These are phyloP conservation scores for Lagocephalus sceleratus DNA, from an alignment of 2,797 vertebrate species.

Conservation along the genomic window DNA sequence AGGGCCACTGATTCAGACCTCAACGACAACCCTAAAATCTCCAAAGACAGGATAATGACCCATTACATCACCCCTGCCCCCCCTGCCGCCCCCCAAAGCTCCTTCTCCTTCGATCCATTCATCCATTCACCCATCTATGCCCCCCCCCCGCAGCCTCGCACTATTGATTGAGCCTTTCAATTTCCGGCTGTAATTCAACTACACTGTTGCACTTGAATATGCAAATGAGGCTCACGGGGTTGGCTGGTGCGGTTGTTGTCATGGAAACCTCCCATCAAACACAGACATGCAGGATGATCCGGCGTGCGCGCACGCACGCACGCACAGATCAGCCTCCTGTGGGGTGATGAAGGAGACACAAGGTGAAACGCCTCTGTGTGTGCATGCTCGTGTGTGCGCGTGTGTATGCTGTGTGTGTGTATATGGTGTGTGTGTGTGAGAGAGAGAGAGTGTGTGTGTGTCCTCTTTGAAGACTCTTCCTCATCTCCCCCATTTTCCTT, in stretches of 20 bases:
- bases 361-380: conserved; percentile 46
- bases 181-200: conserved; percentile 71
- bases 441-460: conserved; percentile 2
- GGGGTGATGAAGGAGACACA: conserved; percentile 54
- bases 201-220: conserved; percentile 75
- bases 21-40: conserved; percentile 21
- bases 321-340: conserved; percentile 24
- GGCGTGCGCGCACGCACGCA: conserved; percentile 2
- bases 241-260: conserved; percentile 57
- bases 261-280: conserved; percentile 65
- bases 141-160: conserved; percentile 38
- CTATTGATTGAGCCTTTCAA: conserved; percentile 73
- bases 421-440: background rate
- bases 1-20: conserved; percentile 3
- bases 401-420: conserved; percentile 10
- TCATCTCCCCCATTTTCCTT: conserved; percentile 20
- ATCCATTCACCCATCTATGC: conserved; percentile 19
- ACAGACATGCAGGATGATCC: conserved; percentile 19
- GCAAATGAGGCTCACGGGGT: conserved; percentile 68
- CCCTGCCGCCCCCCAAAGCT: background rate
- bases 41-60: conserved; percentile 32
- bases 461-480: conserved; percentile 40
- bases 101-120: conserved; percentile 12
- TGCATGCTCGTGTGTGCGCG: conserved; percentile 6
- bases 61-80: background rate